Evolutionary conservation across 2,888 invertebrate genomes (phyloP), one percentile per base, ranked within the genome.

Genomic region (Trisateles emortualis): DNA sequence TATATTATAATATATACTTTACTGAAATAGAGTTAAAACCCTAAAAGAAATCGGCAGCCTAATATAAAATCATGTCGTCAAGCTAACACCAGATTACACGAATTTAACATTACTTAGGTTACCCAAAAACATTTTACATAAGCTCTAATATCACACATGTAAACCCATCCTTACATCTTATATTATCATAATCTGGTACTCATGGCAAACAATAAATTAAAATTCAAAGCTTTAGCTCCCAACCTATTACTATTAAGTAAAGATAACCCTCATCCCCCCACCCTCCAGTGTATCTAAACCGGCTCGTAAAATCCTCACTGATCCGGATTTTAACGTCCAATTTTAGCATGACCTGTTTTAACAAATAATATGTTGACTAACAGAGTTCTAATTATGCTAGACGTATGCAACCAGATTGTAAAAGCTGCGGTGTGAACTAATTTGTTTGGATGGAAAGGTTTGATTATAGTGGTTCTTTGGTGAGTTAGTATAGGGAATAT

Each of bases 241-340:
- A 70, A 64, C 63, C 64, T 64, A 73, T 71, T 67, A 70, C 65
- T 65, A 66, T 59, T 64, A 64, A 62, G 64, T 57, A 68, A 53
- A 67, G 52, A 49, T 63, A 62, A 51, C 22, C 38, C 51, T n/a
- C n/a, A n/a, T n/a, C n/a, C n/a, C n/a, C n/a, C n/a, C n/a, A n/a
- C n/a, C n/a, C n/a, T n/a, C n/a, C 52, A 53, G 52, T 56, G 68
- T 72, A 75, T 65, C 65, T 65, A 44, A 68, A 61, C 41, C 49
- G 36, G 14, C 41, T 60, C 66, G 50, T 62, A 63, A 67, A 73
- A 73, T 62, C 57, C 52, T 30, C 51, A 44, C 52, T 56, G 50
- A 68, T 62, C 64, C 64, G 53, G 61, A 59, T 19, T 19, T 19
- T n/a, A n/a, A 5, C 19, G 2, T 3, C 19, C 19, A 19, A 17